These are phyloP conservation scores for Nasonia oneida DNA, from an alignment of 2,888 invertebrate genomes.

Conservation along the genomic window DNA sequence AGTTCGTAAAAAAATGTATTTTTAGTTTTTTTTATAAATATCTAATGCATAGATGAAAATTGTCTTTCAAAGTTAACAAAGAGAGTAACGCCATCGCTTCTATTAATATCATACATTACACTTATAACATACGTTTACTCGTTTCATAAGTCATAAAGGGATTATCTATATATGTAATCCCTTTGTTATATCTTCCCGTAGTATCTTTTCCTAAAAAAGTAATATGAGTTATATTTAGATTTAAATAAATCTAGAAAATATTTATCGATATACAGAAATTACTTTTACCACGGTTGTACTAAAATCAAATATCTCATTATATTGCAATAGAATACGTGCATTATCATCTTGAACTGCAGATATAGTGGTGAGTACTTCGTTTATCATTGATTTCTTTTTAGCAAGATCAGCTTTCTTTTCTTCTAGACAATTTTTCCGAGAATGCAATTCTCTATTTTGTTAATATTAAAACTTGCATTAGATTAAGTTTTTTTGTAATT, in stretches of 20 bases:
- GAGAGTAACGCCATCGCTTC: no score
- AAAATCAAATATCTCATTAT: slow-evolving; percentile 1
- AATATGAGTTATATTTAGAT: background rate
- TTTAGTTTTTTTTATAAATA: no score
- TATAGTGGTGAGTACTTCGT: slow-evolving; percentile 52
- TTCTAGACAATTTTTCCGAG: slow-evolving; percentile 53
- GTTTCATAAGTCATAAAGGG: no score
- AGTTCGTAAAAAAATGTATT: no score
- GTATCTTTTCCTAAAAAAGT: slow-evolving; percentile 38
- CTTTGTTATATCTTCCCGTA: slow-evolving; percentile 10
- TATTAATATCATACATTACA: no score
- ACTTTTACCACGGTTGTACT: slow-evolving; percentile 41
- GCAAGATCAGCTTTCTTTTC: slow-evolving; percentile 54
- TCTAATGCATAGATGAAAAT: no score
- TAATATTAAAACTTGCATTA: slow-evolving; percentile 16
- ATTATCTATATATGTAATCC: no score
- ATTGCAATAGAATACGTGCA: slow-evolving; percentile 54
- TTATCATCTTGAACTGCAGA: slow-evolving; percentile 52
- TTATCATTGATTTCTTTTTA: slow-evolving; percentile 55
- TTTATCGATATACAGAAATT: background rate
- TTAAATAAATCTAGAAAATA: background rate
- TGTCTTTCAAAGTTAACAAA: no score
- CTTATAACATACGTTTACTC: no score
- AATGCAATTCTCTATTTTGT: slow-evolving; percentile 59
- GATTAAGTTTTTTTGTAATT: background rate